Percentiles rank a stretch among this genome's conserved stretches.
Conservation (phyloP, 2,797 vertebrate species). For the Craterocephalus amniculus region DNA sequence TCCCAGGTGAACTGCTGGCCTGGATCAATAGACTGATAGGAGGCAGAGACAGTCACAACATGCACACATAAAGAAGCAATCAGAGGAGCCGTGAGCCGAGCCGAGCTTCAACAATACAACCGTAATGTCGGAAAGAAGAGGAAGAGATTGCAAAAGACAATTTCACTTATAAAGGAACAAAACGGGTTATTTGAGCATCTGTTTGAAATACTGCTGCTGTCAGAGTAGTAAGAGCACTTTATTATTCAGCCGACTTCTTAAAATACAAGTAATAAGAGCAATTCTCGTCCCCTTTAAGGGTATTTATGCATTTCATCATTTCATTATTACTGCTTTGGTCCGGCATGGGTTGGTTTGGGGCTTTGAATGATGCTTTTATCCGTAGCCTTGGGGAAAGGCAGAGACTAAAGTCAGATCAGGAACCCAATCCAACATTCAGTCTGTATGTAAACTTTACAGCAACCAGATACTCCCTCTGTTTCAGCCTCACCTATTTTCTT, state of each 20-base stretch:
- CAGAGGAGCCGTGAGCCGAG: conserved; percentile 41
- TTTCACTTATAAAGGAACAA: conserved; percentile 32
- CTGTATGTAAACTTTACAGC: conserved; percentile 60
- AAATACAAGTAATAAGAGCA: conserved; percentile 69
- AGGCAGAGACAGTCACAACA: conserved; percentile 44
- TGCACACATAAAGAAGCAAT: conserved; percentile 56
- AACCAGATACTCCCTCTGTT: conserved; percentile 42
- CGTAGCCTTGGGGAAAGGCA: conserved; percentile 31
- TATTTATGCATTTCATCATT: conserved; percentile 82
- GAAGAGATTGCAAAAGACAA: conserved; percentile 31
- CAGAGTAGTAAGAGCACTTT: conserved; percentile 49
- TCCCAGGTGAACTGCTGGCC: conserved; percentile 99
- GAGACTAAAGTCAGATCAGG: conserved; percentile 49
- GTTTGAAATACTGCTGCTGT: conserved; percentile 57
- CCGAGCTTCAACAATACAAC: conserved; percentile 43
- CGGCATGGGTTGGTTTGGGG: conserved; percentile 37
- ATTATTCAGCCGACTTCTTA: conserved; percentile 43
- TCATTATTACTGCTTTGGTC: conserved; percentile 69
- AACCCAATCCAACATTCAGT: conserved; percentile 60
- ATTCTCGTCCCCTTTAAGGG: conserved; percentile 73
- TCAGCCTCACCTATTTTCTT: conserved; percentile 19
- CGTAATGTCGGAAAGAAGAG: conserved; percentile 22
- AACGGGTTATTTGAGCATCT: conserved; percentile 50
- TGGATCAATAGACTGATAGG: conserved; percentile 92
- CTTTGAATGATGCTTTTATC: conserved; percentile 68